Conservation (phyloP, 2,113 vertebrate genomes). For the Calonectris borealis region DNA sequence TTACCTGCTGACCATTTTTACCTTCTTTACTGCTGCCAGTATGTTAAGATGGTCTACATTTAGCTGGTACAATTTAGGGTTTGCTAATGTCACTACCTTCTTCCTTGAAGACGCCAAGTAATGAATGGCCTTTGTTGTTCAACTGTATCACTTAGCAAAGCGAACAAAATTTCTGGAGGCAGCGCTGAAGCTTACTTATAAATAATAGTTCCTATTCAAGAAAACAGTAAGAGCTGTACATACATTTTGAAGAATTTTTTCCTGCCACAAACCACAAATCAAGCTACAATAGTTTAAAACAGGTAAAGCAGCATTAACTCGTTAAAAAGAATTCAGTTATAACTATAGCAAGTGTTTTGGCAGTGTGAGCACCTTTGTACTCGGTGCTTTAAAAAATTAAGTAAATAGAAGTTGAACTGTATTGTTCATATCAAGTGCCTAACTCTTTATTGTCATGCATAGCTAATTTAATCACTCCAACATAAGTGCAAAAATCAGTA, state of each 20-base stretch:
- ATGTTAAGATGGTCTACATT: neutral
- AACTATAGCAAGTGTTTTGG: neutral
- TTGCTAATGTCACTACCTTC: neutral
- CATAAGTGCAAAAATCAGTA: neutral
- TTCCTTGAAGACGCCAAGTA: neutral
- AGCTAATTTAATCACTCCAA: neutral
- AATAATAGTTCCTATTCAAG: neutral
- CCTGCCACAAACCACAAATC: neutral
- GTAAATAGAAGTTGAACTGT: neutral
- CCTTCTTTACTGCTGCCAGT: neutral
- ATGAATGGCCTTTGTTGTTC: neutral
- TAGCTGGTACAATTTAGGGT: neutral
- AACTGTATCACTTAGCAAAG: neutral
- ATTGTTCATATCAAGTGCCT: neutral
- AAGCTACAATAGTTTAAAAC: neutral
- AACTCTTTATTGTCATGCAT: neutral
- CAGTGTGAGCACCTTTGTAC: neutral
- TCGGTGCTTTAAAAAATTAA: neutral
- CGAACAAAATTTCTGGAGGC: neutral
- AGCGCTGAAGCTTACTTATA: neutral
- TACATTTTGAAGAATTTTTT: neutral
- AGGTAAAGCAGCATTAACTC: neutral
- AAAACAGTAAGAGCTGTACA: neutral
- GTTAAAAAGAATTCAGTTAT: neutral
- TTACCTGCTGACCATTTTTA: neutral